phyloP scores from a whole-genome alignment of 2,888 invertebrate genomes.

The Polymixis lichenea region DNA sequence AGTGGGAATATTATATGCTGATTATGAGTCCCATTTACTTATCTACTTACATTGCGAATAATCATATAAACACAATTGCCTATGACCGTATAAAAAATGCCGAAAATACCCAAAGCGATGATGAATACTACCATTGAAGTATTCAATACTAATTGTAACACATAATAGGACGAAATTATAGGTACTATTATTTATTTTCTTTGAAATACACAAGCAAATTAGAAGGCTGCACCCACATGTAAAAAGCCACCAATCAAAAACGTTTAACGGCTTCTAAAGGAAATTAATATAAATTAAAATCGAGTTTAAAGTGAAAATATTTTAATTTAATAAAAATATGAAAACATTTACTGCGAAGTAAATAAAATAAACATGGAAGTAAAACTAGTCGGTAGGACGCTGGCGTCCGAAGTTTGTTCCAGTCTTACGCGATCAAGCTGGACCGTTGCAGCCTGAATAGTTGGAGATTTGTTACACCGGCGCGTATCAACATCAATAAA shows the following conservation, averaged over 20 bases:
- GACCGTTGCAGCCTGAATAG: constrained; percentile 41
- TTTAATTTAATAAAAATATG: neutral
- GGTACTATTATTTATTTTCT: neutral
- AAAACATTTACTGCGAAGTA: constrained; percentile 2
- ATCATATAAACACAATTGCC: no score
- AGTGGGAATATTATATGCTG: no score
- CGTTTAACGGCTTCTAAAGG: neutral
- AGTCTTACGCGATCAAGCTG: constrained; percentile 64
- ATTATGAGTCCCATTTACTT: no score
- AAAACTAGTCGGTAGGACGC: constrained; percentile 17
- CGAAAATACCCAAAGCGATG: no score
- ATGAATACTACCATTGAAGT: no score
- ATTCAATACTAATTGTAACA: no score
- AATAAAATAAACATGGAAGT: constrained; percentile 37
- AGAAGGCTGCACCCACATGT: no score
- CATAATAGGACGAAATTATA: no score
- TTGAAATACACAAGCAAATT: neutral
- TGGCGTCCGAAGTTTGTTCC: constrained; percentile 60
- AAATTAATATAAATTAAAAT: neutral
- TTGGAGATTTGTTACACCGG: constrained; percentile 30
- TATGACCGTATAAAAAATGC: no score
- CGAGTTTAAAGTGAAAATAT: neutral
- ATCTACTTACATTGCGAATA: no score
- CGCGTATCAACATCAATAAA: neutral
- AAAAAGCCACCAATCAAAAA: neutral